Conservation (phyloP, 2,888 invertebrate genomes). For the Emmelina monodactyla region DNA sequence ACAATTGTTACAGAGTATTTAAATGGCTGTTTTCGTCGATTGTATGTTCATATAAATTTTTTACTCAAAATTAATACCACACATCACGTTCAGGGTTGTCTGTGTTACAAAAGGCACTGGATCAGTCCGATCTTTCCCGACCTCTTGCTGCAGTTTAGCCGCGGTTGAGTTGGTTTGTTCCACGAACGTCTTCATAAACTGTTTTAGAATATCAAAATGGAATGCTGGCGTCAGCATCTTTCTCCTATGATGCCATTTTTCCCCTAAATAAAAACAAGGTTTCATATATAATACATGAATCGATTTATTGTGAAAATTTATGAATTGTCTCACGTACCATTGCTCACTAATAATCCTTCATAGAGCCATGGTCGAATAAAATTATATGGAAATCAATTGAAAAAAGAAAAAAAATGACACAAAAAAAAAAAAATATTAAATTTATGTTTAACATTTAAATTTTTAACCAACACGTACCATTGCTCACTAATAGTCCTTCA, state of each 20-base stretch:
- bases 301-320: too few species aligned
- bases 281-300: too few species aligned
- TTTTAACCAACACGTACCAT: constrained; percentile 6
- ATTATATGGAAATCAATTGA: constrained; percentile 25
- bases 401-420: too few species aligned
- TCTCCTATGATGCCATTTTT: constrained; percentile 45
- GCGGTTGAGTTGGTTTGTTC: constrained; percentile 30
- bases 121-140: neutral
- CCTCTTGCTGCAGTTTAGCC: neutral
- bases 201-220: constrained; percentile 44
- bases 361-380: constrained; percentile 45
- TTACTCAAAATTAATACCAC: too few species aligned
- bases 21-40: too few species aligned
- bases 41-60: too few species aligned
- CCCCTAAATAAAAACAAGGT: too few species aligned
- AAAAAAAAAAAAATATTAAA: too few species aligned
- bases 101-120: neutral
- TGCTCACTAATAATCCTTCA: constrained; percentile 25
- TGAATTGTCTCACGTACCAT: constrained; percentile 7
- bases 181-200: constrained; percentile 33
- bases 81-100: neutral
- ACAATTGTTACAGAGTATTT: too few species aligned
- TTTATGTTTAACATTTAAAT: too few species aligned
- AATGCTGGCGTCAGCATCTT: constrained; percentile 53
- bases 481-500: constrained; percentile 25